Conservation (phyloP, 2,113 vertebrate genomes). For the Coreoperca whiteheadi region DNA sequence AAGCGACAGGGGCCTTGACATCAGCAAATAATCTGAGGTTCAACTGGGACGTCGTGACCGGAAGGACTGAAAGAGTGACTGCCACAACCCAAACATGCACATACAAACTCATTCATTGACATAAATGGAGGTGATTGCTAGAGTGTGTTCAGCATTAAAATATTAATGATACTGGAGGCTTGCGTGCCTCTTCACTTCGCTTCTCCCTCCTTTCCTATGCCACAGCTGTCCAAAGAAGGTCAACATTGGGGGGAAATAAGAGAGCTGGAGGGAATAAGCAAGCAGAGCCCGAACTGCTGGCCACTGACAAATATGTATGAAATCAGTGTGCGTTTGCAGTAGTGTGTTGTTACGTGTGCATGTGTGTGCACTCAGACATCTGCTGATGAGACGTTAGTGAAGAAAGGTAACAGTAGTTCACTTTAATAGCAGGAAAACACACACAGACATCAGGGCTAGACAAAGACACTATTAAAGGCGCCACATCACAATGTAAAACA, state of each 20-base stretch:
- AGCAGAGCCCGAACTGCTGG: conserved; percentile 42
- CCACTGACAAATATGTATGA: conserved; percentile 73
- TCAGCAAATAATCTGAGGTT: conserved; percentile 53
- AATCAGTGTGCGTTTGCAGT: conserved; percentile 31
- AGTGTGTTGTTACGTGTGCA: not conserved
- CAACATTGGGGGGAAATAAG: conserved; percentile 48
- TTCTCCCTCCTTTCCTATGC: conserved; percentile 36
- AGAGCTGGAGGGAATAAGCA: conserved; percentile 57
- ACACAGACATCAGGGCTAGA: conserved; percentile 12
- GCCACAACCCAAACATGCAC: conserved; percentile 19
- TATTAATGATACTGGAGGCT: conserved; percentile 62
- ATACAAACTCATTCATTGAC: conserved; percentile 52
- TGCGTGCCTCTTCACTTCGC: conserved; percentile 15
- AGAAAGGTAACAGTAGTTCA: not conserved
- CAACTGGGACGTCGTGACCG: conserved; percentile 8
- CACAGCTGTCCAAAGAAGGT: conserved; percentile 74
- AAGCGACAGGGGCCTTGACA: conserved; percentile 51
- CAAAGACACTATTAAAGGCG: conserved; percentile 7
- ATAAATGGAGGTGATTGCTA: conserved; percentile 54
- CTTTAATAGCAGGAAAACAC: conserved; percentile 18
- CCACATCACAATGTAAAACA: not conserved
- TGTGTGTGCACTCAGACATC: not conserved
- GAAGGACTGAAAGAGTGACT: not conserved
- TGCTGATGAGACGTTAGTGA: conserved; percentile 21
- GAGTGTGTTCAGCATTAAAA: conserved; percentile 65